phyloP scores from a whole-genome alignment of 2,888 invertebrate species.

The Plutella xylostella region DNA sequence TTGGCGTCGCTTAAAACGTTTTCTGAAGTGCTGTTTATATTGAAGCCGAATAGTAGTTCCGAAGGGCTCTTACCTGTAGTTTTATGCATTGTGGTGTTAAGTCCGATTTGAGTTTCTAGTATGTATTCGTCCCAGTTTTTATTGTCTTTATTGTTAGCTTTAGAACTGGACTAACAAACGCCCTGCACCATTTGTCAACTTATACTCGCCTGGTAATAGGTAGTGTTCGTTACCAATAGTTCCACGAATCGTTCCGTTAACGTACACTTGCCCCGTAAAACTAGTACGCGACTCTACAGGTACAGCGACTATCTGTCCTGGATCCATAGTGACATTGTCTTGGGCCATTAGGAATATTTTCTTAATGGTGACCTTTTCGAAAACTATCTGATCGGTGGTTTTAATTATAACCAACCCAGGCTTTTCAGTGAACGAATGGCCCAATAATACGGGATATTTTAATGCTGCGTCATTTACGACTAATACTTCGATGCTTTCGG shows the following conservation, averaged over 20 bases:
- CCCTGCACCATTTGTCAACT: not conserved
- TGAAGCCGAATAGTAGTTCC: conserved; percentile 16
- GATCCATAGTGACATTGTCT: too few relatives aligned
- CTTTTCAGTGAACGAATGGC: not conserved
- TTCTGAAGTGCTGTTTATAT: conserved; percentile 5
- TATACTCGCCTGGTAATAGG: not conserved
- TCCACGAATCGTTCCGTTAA: not conserved
- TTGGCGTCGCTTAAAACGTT: not conserved
- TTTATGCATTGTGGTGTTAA: conserved; percentile 15
- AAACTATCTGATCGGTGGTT: not conserved
- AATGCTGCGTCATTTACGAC: too few relatives aligned
- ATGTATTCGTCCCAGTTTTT: conserved; percentile 13
- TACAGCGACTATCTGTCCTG: not conserved
- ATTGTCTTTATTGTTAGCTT: conserved; percentile 6
- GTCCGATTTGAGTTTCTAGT: conserved; percentile 13
- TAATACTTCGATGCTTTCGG: too few relatives aligned
- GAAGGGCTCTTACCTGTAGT: conserved; percentile 16
- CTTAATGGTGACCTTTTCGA: not conserved
- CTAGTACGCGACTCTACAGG: not conserved
- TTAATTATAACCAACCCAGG: not conserved
- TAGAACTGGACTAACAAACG: not conserved
- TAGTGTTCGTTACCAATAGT: not conserved
- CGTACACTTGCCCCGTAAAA: not conserved
- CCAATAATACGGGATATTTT: too few relatives aligned
- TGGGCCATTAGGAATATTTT: not conserved